A percentile compares a stretch with the other conserved stretches of the same genome.
phyloP scores from a whole-genome alignment of 2,797 vertebrate species.

The Betta splendens region DNA sequence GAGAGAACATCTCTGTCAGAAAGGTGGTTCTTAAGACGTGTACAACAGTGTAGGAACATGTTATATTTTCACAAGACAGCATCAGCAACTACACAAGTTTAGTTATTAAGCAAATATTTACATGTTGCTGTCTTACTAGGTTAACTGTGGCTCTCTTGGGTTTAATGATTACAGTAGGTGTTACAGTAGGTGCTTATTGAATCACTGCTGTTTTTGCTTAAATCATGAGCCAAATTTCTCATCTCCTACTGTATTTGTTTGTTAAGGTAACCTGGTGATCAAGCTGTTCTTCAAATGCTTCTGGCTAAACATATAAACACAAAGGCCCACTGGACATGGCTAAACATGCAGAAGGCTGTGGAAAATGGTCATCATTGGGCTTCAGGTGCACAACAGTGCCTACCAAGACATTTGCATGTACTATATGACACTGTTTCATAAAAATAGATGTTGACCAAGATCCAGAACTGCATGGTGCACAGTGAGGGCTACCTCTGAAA shows the following conservation, averaged over 20 bases:
- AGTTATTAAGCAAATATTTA: slow-evolving; percentile 26
- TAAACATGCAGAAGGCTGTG: slow-evolving; percentile 35
- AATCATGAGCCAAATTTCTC: slow-evolving; percentile 4
- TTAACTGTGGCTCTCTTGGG: no score
- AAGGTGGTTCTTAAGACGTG: slow-evolving; percentile 10
- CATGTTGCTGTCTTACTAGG: not conserved
- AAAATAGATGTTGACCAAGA: slow-evolving; percentile 6
- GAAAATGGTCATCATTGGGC: slow-evolving; percentile 53
- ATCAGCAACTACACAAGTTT: slow-evolving; percentile 1
- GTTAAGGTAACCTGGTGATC: slow-evolving; percentile 18
- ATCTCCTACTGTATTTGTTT: slow-evolving; percentile 11
- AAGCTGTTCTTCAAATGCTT: slow-evolving; percentile 6
- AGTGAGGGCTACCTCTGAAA: not conserved
- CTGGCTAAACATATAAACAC: slow-evolving; percentile 12
- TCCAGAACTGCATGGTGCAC: not conserved
- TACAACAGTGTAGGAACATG: not conserved
- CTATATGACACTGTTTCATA: slow-evolving; percentile 1
- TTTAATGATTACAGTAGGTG: not conserved
- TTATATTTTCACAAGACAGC: not conserved
- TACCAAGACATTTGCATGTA: slow-evolving; percentile 4
- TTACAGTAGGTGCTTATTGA: slow-evolving; percentile 8
- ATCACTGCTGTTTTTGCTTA: slow-evolving; percentile 11
- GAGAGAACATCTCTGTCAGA: slow-evolving; percentile 29
- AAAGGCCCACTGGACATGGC: slow-evolving; percentile 22
- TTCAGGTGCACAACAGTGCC: slow-evolving; percentile 37